Evolutionary conservation across 1,140 invertebrate species (phyloP), one percentile per base, ranked within the genome.

Genomic region (Thalassaphorura encarpata): DNA sequence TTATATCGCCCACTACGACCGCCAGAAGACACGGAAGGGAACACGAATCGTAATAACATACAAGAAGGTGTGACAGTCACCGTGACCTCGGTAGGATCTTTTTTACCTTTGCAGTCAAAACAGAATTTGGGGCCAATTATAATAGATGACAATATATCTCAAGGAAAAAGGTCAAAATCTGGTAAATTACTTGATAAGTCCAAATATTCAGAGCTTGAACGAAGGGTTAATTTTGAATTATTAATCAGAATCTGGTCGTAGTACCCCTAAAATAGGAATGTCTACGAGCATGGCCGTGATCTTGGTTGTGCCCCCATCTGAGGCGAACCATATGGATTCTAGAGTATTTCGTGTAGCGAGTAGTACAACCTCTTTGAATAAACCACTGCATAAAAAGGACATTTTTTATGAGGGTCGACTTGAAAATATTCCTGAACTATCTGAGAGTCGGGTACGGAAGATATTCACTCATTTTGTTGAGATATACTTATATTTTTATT

Each of bases 341-440:
- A 49, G 56, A 42, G 51, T 64, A 19, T 29, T 64, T 15, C 29
- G 59, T 15, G 55, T 61, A 3, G 27, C n/a, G 16, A 33, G 16
- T 5, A 62, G 54, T 33, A 58, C 33, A 51, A 42, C 21, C 1
- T 43, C 54, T 2, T 40, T 69, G 2, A 69, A 66, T 13, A 72
- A 71, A 43, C 85, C 86, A 18, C 75, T 89, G 67, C 88, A 89
- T 69, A 75, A 87, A 58, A 86, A 91, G 67, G 89, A 92, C 66
- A 89, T 90, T 53, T 92, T 91, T 77, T 91, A 90, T 65, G 80
- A 80, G n/a, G 87, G 83, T 6, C 31, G 48, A 13, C 21, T 51
- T 3, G n/a, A 51, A 19, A 27, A 21, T 8, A 27, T 51, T n/a
- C 48, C 31, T 33, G 48, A 36, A 33, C 33, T 8, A 26, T 33